These are phyloP conservation scores for Hippocampus mohnikei DNA, from an alignment of 2,113 vertebrate genomes.

Conservation along the genomic window DNA sequence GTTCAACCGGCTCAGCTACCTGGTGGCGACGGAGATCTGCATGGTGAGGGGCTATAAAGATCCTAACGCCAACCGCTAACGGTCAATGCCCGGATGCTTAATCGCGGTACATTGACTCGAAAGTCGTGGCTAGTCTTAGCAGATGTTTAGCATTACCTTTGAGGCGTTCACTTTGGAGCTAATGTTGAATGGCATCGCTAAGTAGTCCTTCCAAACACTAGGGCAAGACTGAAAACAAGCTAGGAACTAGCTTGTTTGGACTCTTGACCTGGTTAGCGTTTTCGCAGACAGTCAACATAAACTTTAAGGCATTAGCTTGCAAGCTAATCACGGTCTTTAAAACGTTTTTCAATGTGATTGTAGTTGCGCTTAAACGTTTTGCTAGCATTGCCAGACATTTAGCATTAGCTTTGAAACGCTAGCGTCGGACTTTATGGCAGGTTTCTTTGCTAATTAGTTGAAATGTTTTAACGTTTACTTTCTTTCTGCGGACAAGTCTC, in stretches of 20 bases:
- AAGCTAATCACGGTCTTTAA: neutral
- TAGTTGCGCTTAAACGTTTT: neutral
- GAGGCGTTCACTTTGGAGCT: neutral
- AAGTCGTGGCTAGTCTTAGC: neutral
- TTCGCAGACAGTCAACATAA: neutral
- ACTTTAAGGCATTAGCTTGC: neutral
- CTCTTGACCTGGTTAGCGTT: neutral
- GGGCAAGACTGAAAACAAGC: no score
- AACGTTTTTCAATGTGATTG: no score
- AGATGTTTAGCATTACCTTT: neutral
- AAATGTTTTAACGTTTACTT: neutral
- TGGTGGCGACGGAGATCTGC: slow-evolving; percentile 95
- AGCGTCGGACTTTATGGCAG: neutral
- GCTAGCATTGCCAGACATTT: neutral
- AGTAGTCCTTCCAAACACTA: neutral
- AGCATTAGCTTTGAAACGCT: neutral
- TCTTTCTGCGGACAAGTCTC: no score
- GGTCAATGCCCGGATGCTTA: neutral
- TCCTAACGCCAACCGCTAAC: neutral
- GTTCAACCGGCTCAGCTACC: slow-evolving; percentile 95
- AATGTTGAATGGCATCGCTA: neutral
- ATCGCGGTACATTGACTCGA: neutral
- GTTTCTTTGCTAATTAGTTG: no score
- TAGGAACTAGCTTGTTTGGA: neutral
- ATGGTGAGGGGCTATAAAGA: slow-evolving; percentile 74